phyloP scores from a whole-genome alignment of 2,888 invertebrate genomes.

The Machimus rusticus region DNA sequence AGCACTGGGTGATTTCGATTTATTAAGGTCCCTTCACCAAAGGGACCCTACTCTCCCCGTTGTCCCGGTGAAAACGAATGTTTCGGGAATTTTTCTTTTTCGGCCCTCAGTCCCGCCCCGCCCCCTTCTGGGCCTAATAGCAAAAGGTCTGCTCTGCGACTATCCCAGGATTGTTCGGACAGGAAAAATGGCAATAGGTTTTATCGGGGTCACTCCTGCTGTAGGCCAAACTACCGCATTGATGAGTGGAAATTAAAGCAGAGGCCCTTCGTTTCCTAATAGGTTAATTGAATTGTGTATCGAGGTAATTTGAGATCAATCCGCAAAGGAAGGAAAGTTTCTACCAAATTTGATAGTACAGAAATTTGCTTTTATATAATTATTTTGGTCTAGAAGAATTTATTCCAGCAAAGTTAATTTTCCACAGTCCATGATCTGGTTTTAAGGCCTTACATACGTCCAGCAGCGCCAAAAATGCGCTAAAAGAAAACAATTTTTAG shows the following conservation, averaged over 20 bases:
- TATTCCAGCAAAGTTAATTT: too few species aligned
- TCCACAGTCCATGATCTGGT: too few species aligned
- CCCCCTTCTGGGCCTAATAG: not conserved
- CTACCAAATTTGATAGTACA: too few species aligned
- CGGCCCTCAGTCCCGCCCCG: not conserved
- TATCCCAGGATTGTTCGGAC: not conserved
- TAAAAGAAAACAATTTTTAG: too few species aligned
- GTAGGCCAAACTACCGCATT: not conserved
- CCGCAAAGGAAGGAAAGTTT: too few species aligned
- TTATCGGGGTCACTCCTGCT: not conserved
- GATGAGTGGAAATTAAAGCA: not conserved
- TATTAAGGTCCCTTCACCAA: slow-evolving; percentile 2
- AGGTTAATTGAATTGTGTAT: not conserved
- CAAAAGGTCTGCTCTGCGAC: not conserved
- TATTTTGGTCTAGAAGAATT: too few species aligned
- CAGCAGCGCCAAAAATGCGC: too few species aligned
- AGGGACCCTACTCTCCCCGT: not conserved
- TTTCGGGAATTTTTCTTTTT: not conserved
- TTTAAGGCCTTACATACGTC: too few species aligned
- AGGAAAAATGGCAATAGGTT: not conserved
- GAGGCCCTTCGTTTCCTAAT: not conserved
- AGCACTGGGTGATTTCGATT: slow-evolving; percentile 21
- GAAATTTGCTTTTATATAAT: too few species aligned
- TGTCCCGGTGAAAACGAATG: not conserved
- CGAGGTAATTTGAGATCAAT: not conserved